phyloP scores from a whole-genome alignment of 2,797 vertebrate genomes.

The Hyperoplus immaculatus region DNA sequence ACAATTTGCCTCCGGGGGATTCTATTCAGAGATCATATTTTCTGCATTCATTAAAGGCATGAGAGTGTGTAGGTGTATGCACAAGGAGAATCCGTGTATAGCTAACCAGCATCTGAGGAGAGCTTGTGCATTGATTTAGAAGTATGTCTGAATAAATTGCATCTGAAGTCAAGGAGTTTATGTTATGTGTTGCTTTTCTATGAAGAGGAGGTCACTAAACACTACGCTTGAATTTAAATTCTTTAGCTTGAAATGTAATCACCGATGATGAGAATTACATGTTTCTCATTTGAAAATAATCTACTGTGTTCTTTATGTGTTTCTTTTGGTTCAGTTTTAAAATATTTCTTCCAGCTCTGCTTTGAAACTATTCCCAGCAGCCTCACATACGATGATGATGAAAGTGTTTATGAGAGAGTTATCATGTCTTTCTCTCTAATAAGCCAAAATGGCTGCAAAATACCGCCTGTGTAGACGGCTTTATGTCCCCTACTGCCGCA shows the following conservation, averaged over 20 bases:
- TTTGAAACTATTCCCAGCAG: constrained; percentile 31
- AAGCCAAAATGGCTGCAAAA: constrained; percentile 21
- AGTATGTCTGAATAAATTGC: constrained; percentile 24
- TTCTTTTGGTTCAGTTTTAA: constrained; percentile 16
- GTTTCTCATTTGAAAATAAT: constrained; percentile 14
- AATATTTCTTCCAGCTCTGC: constrained; percentile 13
- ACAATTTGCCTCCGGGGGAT: no score
- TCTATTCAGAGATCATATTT: constrained; percentile 29
- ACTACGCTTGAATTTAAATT: background rate
- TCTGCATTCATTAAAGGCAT: constrained; percentile 20
- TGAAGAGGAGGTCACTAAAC: background rate
- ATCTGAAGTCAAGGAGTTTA: constrained; percentile 3
- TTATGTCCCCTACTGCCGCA: constrained; percentile 5
- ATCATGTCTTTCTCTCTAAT: constrained; percentile 34
- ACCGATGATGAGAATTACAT: background rate
- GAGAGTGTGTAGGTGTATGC: constrained; percentile 21
- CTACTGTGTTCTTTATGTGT: constrained; percentile 22
- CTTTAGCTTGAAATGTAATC: background rate
- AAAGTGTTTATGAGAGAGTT: constrained; percentile 37
- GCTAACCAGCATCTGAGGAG: background rate
- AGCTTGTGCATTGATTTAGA: constrained; percentile 29
- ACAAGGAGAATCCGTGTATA: background rate
- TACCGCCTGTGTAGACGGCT: constrained; percentile 24
- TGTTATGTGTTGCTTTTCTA: background rate
- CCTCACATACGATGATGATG: constrained; percentile 27